A percentile compares a stretch with the other conserved stretches of the same genome.
Conservation (phyloP, 1,140 invertebrate species). For the Helicoverpa armigera region DNA sequence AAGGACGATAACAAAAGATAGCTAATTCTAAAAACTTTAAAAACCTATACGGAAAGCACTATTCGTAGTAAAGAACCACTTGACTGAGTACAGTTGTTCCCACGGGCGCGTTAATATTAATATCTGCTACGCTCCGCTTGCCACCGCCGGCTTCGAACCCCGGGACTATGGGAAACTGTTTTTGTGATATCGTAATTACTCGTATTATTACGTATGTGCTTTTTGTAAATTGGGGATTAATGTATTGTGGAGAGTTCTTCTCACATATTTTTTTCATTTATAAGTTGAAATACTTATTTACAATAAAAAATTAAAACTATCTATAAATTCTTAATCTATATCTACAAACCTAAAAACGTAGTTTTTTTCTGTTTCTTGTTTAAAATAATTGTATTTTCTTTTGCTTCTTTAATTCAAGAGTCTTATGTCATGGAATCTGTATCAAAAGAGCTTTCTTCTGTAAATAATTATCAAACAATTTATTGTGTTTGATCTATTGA, state of each 20-base stretch:
- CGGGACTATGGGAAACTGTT: slow-evolving; percentile 33
- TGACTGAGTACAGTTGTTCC: neutral
- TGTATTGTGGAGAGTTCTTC: neutral
- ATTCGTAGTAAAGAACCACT: neutral
- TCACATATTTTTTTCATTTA: too few relatives aligned
- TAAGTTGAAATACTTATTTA: too few relatives aligned
- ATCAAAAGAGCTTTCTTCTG: too few relatives aligned
- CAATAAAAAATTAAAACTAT: too few relatives aligned
- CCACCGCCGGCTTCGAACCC: slow-evolving; percentile 25
- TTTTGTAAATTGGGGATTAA: neutral
- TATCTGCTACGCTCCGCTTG: slow-evolving; percentile 26
- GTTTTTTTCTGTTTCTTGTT: too few relatives aligned
- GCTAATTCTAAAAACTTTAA: neutral
- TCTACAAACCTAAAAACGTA: too few relatives aligned
- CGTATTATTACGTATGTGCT: neutral
- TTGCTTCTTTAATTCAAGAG: too few relatives aligned
- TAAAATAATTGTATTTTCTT: too few relatives aligned
- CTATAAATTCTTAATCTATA: too few relatives aligned
- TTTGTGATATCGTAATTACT: slow-evolving; percentile 5
- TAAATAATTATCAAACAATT: too few relatives aligned
- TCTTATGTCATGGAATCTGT: too few relatives aligned
- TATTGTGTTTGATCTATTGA: too few relatives aligned
- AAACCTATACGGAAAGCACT: neutral
- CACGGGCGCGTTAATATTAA: slow-evolving; percentile 38
- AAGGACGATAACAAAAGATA: neutral